Evolutionary conservation across 2,888 invertebrate genomes (phyloP), one percentile per base, ranked within the genome.

Genomic region (Hemithea aestivaria): DNA sequence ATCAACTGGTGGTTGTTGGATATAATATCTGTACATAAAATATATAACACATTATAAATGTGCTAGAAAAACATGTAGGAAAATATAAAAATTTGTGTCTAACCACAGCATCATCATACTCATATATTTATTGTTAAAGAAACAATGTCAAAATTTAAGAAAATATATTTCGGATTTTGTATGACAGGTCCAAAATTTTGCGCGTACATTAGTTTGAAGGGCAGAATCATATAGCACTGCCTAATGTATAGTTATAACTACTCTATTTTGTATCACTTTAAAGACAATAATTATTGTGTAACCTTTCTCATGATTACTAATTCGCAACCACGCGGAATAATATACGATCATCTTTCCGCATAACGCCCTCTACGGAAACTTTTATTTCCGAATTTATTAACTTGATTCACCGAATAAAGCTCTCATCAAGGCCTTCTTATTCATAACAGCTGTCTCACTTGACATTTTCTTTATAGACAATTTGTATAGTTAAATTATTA

Each of bases 291-390:
- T 5, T 21, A 2, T 27, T 3, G 21, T n/a, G 27, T 38, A 34
- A 39, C 32, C 32, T 39, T 35, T 32, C 20, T 8, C 12, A 29
- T 31, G 26, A 25, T 24, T 42, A 10, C 10, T 39, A 39, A 44
- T 39, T 35, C 31, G 33, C 27, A 21, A 42, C 52, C 45, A 53
- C 52, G 42, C 52, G 45, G 48, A 49, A 44, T 29, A 36, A 30
- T 28, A 44, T 29, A 36, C 28, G 26, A 24, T 26, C 35, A 27
- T 34, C 33, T 41, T 40, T 43, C 45, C 41, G 45, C 41, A 31
- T 33, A 33, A 48, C 52, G 48, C 50, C 52, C 48, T 39, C 50
- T 25, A 23, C 45, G 50, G 45, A 50, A 42, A 44, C 22, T 23
- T 16, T 16, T 16, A 28, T 31, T 27, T 30, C 25, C 20, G 25